Percentiles rank a stretch among this genome's conserved stretches.
These are phyloP conservation scores for Procambarus virginalis DNA, from an alignment of 1,140 invertebrate genomes.

Conservation along the genomic window DNA sequence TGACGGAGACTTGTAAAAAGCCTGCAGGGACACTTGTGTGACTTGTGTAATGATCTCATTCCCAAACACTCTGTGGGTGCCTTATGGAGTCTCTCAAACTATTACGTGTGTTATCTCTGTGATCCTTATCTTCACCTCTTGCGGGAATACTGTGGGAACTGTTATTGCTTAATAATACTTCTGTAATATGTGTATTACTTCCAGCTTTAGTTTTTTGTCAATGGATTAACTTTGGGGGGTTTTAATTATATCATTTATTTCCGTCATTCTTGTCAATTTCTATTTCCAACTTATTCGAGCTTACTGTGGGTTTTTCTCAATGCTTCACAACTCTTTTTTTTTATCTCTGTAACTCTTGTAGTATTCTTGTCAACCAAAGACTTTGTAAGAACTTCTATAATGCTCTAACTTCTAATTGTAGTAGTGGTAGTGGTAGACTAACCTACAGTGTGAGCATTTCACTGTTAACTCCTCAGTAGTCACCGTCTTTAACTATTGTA, in stretches of 20 bases:
- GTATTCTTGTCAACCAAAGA: not conserved
- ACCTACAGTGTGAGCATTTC: not conserved
- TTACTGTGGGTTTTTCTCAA: not conserved
- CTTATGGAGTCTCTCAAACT: not conserved
- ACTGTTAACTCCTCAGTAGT: not conserved
- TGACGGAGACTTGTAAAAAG: not conserved
- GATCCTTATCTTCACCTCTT: not conserved
- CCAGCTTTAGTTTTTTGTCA: not conserved
- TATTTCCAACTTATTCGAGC: not conserved
- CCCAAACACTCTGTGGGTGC: not conserved
- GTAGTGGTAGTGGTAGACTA: not conserved
- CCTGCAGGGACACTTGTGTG: not conserved
- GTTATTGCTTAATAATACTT: not conserved
- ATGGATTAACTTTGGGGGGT: not conserved
- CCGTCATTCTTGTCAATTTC: not conserved
- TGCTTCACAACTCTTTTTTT: not conserved
- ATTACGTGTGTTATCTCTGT: not conserved
- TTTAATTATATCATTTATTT: not conserved
- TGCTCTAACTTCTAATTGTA: slow-evolving; percentile 15
- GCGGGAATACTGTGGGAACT: not conserved
- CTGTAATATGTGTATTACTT: not conserved
- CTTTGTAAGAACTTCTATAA: not conserved
- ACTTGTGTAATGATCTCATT: not conserved
- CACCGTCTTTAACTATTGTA: not conserved
- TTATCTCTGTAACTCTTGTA: not conserved